phyloP scores from a whole-genome alignment of 2,113 vertebrate species.

The Pao palembangensis region DNA sequence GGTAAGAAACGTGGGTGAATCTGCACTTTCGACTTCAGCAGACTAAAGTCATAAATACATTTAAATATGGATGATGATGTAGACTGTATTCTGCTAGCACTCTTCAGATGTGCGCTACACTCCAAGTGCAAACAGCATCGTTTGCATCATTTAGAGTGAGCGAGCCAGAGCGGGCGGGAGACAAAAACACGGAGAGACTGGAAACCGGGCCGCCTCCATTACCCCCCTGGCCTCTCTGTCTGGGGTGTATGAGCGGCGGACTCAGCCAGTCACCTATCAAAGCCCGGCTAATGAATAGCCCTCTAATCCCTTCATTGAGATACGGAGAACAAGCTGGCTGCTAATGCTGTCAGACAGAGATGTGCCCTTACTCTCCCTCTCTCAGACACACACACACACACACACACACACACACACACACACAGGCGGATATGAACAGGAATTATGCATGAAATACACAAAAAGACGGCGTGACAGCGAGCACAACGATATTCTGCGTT shows the following conservation, averaged over 20 bases:
- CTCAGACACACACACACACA: constrained; percentile 13
- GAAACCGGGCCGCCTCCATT: constrained; percentile 34
- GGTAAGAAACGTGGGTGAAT: no score
- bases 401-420: constrained; percentile 5
- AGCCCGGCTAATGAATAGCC: constrained; percentile 60
- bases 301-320: constrained; percentile 69
- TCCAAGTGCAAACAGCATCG: neutral
- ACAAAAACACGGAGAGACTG: constrained; percentile 30
- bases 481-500: constrained; percentile 29
- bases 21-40: no score
- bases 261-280: constrained; percentile 55
- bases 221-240: constrained; percentile 47
- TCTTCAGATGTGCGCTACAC: neutral
- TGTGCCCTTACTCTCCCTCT: constrained; percentile 5
- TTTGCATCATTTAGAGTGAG: constrained; percentile 16
- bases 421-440: constrained; percentile 11
- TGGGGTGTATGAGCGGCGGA: constrained; percentile 29
- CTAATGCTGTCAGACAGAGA: constrained; percentile 59
- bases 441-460: constrained; percentile 22
- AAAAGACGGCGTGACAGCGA: constrained; percentile 22
- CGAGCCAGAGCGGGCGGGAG: constrained; percentile 20
- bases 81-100: neutral
- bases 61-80: neutral
- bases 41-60: no score
- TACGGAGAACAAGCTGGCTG: constrained; percentile 57